Percentiles rank a stretch among this genome's conserved stretches.
Evolutionary conservation across 2,797 vertebrate genomes (phyloP).

Genomic region (Denticeps clupeoides): DNA sequence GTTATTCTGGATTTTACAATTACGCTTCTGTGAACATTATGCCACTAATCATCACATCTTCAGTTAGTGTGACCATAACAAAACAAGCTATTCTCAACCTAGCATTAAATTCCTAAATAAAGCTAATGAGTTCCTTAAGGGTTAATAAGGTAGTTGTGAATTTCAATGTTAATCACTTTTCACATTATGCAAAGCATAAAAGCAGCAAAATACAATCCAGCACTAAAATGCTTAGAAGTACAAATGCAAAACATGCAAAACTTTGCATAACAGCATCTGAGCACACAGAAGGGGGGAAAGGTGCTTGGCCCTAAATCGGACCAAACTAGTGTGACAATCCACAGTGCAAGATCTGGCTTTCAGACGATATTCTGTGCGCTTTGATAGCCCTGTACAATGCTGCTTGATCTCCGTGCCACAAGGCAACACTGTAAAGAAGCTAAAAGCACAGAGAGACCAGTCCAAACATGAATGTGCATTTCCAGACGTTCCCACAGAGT

Average conservation of each 20-base stretch:
- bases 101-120: no score
- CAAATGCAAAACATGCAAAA: no score
- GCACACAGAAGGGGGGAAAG: not conserved
- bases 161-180: no score
- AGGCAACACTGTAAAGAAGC: conserved; percentile 96
- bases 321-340: not conserved
- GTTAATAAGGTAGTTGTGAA: no score
- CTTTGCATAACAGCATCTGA: no score
- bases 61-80: no score
- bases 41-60: not conserved
- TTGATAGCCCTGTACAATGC: conserved; percentile 96
- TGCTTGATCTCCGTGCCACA: conserved; percentile 92
- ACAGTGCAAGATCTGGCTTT: not conserved
- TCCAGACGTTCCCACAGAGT: not conserved
- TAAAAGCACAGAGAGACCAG: conserved; percentile 77
- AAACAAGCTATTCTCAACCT: no score
- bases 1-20: conserved; percentile 4
- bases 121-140: no score
- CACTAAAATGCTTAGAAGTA: no score
- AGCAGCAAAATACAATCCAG: no score
- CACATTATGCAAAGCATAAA: no score
- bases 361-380: conserved; percentile 58
- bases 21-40: no score
- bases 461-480: not conserved
- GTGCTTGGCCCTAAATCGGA: not conserved